Base-by-base conservation (phyloP, 2,113 vertebrate genomes). In the Sitta europaea region DNA sequence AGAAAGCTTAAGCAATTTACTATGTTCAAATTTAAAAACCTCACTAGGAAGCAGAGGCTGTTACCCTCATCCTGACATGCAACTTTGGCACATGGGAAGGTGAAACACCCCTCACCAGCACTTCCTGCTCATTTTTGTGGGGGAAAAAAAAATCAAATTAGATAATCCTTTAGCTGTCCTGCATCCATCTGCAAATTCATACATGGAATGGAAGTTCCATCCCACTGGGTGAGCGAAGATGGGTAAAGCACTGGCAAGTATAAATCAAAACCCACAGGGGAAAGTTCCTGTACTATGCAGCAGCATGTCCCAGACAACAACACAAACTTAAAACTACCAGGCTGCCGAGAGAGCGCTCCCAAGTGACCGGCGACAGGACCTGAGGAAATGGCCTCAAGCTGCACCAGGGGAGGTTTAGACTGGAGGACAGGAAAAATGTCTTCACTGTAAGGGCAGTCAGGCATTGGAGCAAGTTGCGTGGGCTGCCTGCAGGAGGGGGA, bases 211-310 rank as follows among this genome's bases (percentile, higher is more conserved):
- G 11, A 51, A 57, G 9, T 36, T 57, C 38, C 40, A 17, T 53
- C 10, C 17, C 12, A 3, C 18, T 2, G 20, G 10, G 22, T 42
- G 18, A 40, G 23, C 4, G 2, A 5, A 31, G 28, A 20, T 8
- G 25, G 33, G 27, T 35, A 29, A 45, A 68, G 12, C n/a, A 12
- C 12, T 21, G 19, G 22, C 14, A 38, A 21, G 21, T 24, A 4
- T 53, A 2, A 48, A 76, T 47, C 35, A 55, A 36, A 61, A 16
- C 5, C 14, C 11, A 3, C 6, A 5, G 27, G 58, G 33, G 2
- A 31, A 36, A 54, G 38, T 11, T 84, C 33, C 42, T 4, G 9
- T 3, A 0, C 5, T 10, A 33, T 0, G 2, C 40, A 55, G 8
- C 54, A 48, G 20, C 19, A 2, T 0, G 7, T 5, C 48, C 6